phyloP scores from a whole-genome alignment of 1,140 invertebrate genomes.

The Augochlora pura region DNA sequence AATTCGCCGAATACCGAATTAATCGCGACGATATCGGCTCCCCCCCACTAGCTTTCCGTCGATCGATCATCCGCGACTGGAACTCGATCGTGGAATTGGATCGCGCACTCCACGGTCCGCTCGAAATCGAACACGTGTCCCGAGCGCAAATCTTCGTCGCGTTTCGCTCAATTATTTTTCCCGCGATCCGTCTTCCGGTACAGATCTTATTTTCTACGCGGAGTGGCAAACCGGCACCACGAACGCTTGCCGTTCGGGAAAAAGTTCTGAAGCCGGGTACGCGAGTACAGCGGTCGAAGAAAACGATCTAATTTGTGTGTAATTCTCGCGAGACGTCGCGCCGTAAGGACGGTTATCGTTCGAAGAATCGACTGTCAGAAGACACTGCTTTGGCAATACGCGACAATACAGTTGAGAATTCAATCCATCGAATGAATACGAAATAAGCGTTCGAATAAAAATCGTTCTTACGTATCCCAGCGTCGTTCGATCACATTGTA shows the following conservation, averaged over 20 bases:
- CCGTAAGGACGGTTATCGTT: conserved; percentile 28
- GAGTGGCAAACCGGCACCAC: too few relatives aligned
- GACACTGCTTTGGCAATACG: conserved; percentile 1
- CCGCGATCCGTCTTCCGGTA: too few relatives aligned
- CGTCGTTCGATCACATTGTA: neutral
- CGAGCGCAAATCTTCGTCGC: too few relatives aligned
- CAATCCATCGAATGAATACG: conserved; percentile 3
- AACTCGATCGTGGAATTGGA: neutral
- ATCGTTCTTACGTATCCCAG: neutral
- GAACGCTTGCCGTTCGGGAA: neutral
- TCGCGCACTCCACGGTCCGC: neutral
- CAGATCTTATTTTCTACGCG: too few relatives aligned
- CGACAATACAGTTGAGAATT: neutral
- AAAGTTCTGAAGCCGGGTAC: neutral
- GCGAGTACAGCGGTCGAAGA: neutral
- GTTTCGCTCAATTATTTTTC: too few relatives aligned
- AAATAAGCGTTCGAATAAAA: conserved; percentile 18
- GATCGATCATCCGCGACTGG: neutral
- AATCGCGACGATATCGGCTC: neutral
- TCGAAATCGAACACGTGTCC: neutral
- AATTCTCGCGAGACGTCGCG: conserved; percentile 3
- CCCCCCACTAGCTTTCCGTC: neutral
- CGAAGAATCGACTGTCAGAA: neutral
- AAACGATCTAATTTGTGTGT: neutral
- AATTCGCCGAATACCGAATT: neutral